Base-by-base conservation (phyloP, 2,113 vertebrate genomes). In the Gnathonemus echidnorhynchus region DNA sequence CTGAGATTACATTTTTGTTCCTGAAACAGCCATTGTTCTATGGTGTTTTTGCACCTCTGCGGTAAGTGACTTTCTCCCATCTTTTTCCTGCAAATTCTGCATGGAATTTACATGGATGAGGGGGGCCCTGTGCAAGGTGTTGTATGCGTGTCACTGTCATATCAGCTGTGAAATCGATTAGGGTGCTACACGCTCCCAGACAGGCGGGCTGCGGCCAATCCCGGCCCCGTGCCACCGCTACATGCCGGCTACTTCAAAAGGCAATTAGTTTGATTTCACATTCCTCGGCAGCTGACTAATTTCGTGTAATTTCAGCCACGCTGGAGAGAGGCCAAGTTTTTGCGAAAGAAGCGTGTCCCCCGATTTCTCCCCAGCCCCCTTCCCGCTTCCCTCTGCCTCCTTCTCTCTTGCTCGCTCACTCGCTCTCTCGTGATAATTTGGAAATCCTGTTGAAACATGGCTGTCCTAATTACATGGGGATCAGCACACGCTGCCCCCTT, bases 231-330 rank as follows among this genome's bases (percentile, higher is more conserved):
- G 48, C 92, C 87, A 90, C 91, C 91, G 90, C 84, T 83, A 92
- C 93, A 94, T 92, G 92, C 93, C 93, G 94, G 92, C 95, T 95
- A 95, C 95, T 96, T 96, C 93, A 97, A 96, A 97, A 96, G 94
- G 96, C 96, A 97, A 97, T 97, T 97, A 97, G 95, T 93, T 93
- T 95, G 96, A 97, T 97, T 97, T 97, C 96, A 97, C 96, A 97
- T 97, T 97, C 95, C 95, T 95, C 92, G 95, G 96, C 94, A 97
- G 96, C 95, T 93, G 95, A 97, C 97, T 97, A 97, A 97, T 97
- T 97, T 96, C 94, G 92, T 95, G 96, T 97, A 96, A 97, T 97
- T 97, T 96, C 95, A 96, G 95, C 96, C 95, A 95, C 93, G 96
- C 95, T 96, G 96, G 95, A 97, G 95, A 94, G 94, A 96, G 95